Conservation (phyloP, 2,797 vertebrate species). For the Tangara arthus region DNA sequence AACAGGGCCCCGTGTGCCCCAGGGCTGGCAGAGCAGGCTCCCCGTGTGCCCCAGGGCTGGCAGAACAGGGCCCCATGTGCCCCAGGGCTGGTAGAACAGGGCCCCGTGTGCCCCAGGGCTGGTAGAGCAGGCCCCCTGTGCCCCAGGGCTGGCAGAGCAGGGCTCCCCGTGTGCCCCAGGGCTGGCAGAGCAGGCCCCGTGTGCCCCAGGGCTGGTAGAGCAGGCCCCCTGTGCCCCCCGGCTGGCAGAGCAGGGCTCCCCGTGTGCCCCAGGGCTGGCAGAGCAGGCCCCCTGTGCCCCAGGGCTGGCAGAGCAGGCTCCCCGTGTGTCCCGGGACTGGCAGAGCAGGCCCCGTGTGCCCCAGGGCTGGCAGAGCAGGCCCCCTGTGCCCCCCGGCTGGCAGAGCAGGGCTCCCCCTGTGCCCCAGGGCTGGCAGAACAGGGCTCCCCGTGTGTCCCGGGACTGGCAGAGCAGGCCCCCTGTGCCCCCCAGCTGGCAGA, state of each 20-base stretch:
- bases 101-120: background rate
- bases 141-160: background rate
- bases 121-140: background rate
- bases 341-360: background rate
- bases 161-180: background rate
- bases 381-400: background rate
- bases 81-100: background rate
- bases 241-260: background rate
- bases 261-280: background rate
- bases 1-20: background rate
- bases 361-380: background rate
- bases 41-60: background rate
- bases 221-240: background rate
- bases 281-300: background rate
- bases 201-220: background rate
- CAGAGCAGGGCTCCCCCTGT: background rate
- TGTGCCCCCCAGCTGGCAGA: background rate
- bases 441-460: background rate
- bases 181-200: background rate
- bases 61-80: background rate
- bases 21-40: background rate
- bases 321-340: background rate
- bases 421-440: background rate
- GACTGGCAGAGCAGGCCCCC: background rate
- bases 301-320: background rate